Conservation (phyloP, 2,113 vertebrate genomes). For the Ardeotis arabs region DNA sequence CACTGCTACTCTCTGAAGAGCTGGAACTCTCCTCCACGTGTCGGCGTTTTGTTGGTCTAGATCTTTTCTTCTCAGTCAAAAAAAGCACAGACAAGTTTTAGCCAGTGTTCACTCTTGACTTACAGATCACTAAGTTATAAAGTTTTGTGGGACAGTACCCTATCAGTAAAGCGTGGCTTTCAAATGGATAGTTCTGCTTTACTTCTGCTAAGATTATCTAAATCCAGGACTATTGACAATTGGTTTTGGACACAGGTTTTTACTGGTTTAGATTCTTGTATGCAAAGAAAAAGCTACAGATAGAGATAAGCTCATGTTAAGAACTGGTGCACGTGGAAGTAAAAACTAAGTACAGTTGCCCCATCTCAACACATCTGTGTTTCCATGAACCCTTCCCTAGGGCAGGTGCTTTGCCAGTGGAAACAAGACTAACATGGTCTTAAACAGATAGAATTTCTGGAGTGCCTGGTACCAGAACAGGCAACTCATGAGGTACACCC, state of each 20-base stretch:
- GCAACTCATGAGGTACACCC: background rate
- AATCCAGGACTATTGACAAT: background rate
- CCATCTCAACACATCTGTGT: rapidly evolving
- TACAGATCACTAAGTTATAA: background rate
- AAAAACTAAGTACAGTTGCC: background rate
- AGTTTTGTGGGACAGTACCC: background rate
- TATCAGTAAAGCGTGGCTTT: background rate
- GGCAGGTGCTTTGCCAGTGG: background rate
- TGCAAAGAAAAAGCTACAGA: background rate
- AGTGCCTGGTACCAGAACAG: background rate
- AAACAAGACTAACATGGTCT: background rate
- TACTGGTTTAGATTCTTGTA: no score
- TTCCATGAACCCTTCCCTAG: background rate
- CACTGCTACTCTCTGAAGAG: constrained; percentile 35
- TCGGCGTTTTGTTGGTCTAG: background rate
- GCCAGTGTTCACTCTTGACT: background rate
- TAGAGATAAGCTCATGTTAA: background rate
- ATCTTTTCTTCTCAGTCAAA: background rate
- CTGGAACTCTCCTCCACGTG: background rate
- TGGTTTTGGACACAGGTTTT: background rate
- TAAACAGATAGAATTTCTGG: background rate
- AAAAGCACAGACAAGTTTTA: background rate
- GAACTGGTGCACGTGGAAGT: background rate
- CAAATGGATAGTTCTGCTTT: background rate
- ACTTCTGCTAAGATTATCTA: background rate